phyloP scores from a whole-genome alignment of 2,113 vertebrate species.

The Pteruthius melanotis region DNA sequence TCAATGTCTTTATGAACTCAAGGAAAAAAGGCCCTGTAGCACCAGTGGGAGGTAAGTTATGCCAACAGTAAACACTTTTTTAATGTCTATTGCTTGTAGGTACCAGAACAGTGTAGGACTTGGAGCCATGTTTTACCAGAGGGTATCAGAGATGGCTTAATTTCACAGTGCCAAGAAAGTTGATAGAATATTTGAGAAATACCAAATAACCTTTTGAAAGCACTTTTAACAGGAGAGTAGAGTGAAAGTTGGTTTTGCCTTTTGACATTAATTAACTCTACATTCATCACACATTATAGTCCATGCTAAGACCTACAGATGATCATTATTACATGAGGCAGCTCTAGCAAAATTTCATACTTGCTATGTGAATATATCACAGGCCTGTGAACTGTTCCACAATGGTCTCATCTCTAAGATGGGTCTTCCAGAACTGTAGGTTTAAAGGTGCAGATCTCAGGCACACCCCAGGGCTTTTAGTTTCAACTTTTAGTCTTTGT shows the following conservation, averaged over 20 bases:
- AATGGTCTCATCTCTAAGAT: background rate
- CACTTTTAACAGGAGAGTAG: background rate
- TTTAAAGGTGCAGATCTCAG: background rate
- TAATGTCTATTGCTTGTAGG: background rate
- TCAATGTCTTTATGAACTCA: background rate
- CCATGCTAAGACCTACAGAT: background rate
- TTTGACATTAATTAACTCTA: background rate
- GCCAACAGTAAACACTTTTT: background rate
- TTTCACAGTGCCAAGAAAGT: background rate
- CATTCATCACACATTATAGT: background rate
- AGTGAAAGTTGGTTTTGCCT: background rate
- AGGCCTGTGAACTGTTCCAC: background rate
- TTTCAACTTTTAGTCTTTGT: background rate
- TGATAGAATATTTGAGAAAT: background rate
- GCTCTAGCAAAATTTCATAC: background rate
- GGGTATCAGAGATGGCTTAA: background rate
- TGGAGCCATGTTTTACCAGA: background rate
- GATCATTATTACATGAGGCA: background rate
- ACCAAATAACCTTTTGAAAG: background rate
- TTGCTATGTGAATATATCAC: rapidly evolving
- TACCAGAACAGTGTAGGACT: background rate
- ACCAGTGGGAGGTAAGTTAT: background rate
- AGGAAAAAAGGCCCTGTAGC: background rate
- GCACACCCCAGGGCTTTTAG: background rate
- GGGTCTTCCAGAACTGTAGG: background rate